phyloP scores from a whole-genome alignment of 2,888 invertebrate genomes.

The Lithophane leautieri region DNA sequence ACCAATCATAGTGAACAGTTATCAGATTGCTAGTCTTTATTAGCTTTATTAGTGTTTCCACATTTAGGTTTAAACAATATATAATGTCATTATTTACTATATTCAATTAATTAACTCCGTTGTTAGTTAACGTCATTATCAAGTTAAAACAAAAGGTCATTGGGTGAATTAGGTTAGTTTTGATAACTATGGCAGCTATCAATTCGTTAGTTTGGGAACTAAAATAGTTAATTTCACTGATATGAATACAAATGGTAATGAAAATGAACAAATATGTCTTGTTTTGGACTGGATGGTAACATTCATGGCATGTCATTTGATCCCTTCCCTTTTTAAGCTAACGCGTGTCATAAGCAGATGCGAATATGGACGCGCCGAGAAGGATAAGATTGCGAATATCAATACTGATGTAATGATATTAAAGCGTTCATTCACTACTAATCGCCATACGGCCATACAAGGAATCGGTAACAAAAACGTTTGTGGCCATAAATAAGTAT shows the following conservation, averaged over 20 bases:
- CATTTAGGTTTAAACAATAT: constrained; percentile 22
- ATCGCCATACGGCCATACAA: constrained; percentile 77
- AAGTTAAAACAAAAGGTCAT: constrained; percentile 69
- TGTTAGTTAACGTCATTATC: constrained; percentile 64
- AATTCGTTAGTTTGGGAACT: constrained; percentile 66
- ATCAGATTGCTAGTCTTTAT: constrained; percentile 13
- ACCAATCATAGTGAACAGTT: neutral
- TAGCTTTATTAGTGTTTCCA: constrained; percentile 17
- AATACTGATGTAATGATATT: constrained; percentile 74
- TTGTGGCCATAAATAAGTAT: constrained; percentile 85
- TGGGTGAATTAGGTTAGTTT: constrained; percentile 66
- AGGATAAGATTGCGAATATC: constrained; percentile 69
- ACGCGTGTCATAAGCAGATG: constrained; percentile 64
- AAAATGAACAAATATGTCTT: neutral
- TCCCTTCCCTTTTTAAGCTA: constrained; percentile 37
- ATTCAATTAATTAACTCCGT: constrained; percentile 57
- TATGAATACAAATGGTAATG: constrained; percentile 25
- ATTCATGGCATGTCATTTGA: constrained; percentile 35
- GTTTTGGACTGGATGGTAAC: constrained; percentile 6
- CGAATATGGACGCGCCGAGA: constrained; percentile 69
- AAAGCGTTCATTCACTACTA: constrained; percentile 81
- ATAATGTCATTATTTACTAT: constrained; percentile 27
- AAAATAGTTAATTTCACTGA: constrained; percentile 50
- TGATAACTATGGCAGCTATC: constrained; percentile 69
- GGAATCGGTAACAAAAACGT: constrained; percentile 80